phyloP scores from a whole-genome alignment of 2,113 vertebrate species.

The Engraulis encrasicolus region DNA sequence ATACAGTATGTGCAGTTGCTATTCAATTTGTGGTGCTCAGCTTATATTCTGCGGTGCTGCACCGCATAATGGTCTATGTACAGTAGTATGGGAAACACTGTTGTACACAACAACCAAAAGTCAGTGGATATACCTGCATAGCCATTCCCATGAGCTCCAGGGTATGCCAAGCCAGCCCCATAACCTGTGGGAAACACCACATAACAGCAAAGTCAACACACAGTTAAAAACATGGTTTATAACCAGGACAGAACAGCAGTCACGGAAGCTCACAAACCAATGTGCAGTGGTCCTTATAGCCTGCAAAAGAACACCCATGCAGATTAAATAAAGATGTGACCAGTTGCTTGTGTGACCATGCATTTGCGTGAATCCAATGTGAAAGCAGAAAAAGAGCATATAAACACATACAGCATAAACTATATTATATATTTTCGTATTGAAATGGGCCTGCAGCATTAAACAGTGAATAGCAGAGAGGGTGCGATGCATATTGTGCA shows the following conservation, averaged over 20 bases:
- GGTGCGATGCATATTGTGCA: background rate
- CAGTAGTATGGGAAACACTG: too few species aligned
- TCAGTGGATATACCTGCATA: background rate
- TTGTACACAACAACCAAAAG: too few species aligned
- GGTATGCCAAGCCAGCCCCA: background rate
- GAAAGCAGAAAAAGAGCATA: background rate
- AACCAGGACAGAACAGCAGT: background rate
- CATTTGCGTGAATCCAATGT: background rate
- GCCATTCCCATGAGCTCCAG: background rate
- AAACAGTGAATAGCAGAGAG: background rate
- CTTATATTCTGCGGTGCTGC: too few species aligned
- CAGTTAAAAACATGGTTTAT: background rate
- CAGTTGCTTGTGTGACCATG: background rate
- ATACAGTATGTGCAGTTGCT: too few species aligned
- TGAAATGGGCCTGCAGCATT: background rate
- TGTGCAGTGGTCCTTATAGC: background rate
- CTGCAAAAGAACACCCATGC: background rate
- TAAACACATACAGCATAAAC: too few species aligned
- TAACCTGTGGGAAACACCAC: background rate
- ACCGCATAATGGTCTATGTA: too few species aligned
- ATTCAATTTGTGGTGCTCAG: too few species aligned
- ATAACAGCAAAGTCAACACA: background rate
- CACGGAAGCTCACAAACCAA: background rate
- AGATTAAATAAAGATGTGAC: background rate
- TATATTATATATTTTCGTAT: background rate